Evolutionary conservation across 2,797 vertebrate species (phyloP), one percentile per base, ranked within the genome.

Genomic region (Hephaestus fuliginosus): DNA sequence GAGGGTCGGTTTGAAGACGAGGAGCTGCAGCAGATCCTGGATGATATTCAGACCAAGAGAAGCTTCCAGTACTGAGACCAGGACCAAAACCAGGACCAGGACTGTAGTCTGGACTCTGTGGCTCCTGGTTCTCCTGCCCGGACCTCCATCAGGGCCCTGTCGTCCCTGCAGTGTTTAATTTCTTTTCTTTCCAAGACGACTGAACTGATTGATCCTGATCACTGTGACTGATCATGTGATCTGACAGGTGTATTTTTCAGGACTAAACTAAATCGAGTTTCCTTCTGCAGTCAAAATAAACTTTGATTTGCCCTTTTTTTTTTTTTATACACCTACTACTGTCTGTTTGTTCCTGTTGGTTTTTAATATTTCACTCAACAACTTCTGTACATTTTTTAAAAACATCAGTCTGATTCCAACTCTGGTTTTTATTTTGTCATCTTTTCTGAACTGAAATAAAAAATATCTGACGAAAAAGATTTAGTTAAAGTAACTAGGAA

Each of bases 21-120:
- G 75, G 98, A 99, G 85, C 93, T 99, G 20, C 98, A 99, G 81
- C 98, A 99, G 94, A 99, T 99, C 80, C 96, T 99, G 18, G 98
- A 99, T 0, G 98, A 99, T 83, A 99, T 99, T 92, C 98, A 99
- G 94, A 99, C 98, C 53, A 99, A 99, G 90, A 96, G 97, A 85
- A 99, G 98, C 88, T 99, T 99, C 93, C 98, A 99, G 86, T 99
- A 99, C 82, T 99, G 90, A 95, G 46, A 63, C 58, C 60, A 4
- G 14, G n/a, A 25, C 25, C 25, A 25, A 25, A 25, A 25, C 1
- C 9, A 2, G 36, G 25, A 28, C 46, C 60, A 30, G 72, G 64
- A 49, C 69, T 33, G 1, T 7, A 8, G 10, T 57, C 62, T 20
- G 33, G 41, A 12, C 48, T 53, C 39, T 51, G 13, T 12, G 33